Conservation (phyloP, 2,888 invertebrate genomes). For the Rhamphomyia laevipes region DNA sequence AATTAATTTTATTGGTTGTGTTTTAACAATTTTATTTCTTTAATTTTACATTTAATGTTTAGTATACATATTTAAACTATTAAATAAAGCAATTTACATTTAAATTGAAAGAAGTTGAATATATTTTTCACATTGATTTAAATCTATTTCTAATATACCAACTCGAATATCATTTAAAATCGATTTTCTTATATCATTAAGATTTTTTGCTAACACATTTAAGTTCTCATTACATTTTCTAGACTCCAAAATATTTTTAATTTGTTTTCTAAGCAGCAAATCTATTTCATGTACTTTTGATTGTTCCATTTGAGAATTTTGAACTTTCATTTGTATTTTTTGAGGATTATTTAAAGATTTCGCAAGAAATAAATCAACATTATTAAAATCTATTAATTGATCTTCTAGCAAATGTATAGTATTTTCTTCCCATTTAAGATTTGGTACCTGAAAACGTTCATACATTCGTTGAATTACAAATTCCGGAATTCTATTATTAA, state of each 20-base stretch:
- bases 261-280: slow-evolving; percentile 22
- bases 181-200: slow-evolving; percentile 25
- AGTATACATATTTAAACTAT: too few species aligned
- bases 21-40: too few species aligned
- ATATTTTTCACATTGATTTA: too few species aligned
- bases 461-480: slow-evolving; percentile 24
- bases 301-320: not conserved
- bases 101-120: too few species aligned
- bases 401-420: slow-evolving; percentile 2
- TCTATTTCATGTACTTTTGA: slow-evolving; percentile 19
- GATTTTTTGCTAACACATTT: slow-evolving; percentile 11
- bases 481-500: slow-evolving; percentile 16
- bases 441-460: slow-evolving; percentile 22
- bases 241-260: slow-evolving; percentile 14
- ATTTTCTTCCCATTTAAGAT: slow-evolving; percentile 11
- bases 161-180: slow-evolving; percentile 15
- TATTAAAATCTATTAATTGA: not conserved
- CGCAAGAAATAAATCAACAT: slow-evolving; percentile 7
- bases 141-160: not conserved
- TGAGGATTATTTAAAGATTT: slow-evolving; percentile 5
- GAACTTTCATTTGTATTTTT: not conserved
- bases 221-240: slow-evolving; percentile 9
- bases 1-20: too few species aligned
- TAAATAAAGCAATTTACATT: too few species aligned
- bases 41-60: too few species aligned